Evolutionary conservation across 2,888 invertebrate species (phyloP), one percentile per base, ranked within the genome.

Genomic region (Tigriopus californicus): DNA sequence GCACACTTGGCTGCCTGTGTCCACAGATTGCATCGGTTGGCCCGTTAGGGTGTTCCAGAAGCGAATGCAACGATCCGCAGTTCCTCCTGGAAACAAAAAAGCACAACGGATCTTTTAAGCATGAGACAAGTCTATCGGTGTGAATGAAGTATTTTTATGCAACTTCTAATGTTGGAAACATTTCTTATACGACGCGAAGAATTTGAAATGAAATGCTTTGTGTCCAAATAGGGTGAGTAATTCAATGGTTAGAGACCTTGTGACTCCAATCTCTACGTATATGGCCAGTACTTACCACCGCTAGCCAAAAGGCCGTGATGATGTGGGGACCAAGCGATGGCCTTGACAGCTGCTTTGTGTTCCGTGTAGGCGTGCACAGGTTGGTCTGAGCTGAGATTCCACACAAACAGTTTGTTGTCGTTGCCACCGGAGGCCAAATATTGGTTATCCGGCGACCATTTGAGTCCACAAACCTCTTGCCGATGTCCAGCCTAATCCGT

Each of bases 11-110:
- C 91, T 91, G 13, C 94, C 91, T 11, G 97, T 97, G 70, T 97
- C 95, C 33, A 97, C 89, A 70, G 88, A 90, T 72, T 97, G 95
- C 87, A 95, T 88, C 1, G 95, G 90, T 73, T 97, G 95, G 10
- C 90, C 91, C 1, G 95, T 97, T 63, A 97, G 75, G 1, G 95
- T 97, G 73, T 97, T 97, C 95, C 97, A 97, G 76, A 97, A 97
- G 20, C 92, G 79, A 63, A 94, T 92, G 70, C 90, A 91, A 25
- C 94, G 76, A 74, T 97, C 97, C 0, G 95, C 97, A 0, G 97
- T 97, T n/a, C 97, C 97, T n/a, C 97, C 97, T 33, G 33, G 8
- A 33, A 5, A 5, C 4, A 33, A n/a, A n/a, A n/a, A n/a, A n/a
- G n/a, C n/a, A n/a, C n/a, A n/a, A n/a, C n/a, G n/a, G n/a, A n/a